Evolutionary conservation across 2,797 vertebrate genomes (phyloP), one percentile per base, ranked within the genome.

Genomic region (Masticophis lateralis): DNA sequence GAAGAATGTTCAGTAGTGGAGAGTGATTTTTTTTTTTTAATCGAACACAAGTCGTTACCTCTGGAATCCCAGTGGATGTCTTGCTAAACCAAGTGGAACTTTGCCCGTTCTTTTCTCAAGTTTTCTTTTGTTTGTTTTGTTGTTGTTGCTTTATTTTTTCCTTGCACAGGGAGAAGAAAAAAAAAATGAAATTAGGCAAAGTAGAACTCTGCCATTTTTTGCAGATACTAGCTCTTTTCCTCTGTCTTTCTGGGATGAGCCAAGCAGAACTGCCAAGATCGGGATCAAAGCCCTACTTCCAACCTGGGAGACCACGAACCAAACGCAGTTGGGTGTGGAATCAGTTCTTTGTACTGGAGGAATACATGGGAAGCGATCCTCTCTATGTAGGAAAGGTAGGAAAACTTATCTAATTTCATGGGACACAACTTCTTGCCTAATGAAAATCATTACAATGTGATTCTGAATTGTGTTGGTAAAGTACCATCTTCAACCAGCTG

Each of bases 271-370:
- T 98, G 90, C 97, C 98, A 3, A 97, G 97, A 95, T 98, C 98
- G 91, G 95, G 96, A 93, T 98, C 98, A 90, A 98, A 97, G 74
- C 96, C 97, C 63, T 97, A 97, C 95, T 97, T 98, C 93, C 97
- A 98, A 27, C 96, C 98, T 91, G 97, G 97, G 97, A 98, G 98
- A 94, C 96, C 97, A 2, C 98, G 99, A 97, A 98, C 98, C 94
- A 99, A 98, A 95, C 99, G 99, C 97, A 99, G 99, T 98, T 99
- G 99, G 99, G 99, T 99, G 95, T 99, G 99, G 99, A 99, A 99
- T 97, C 99, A 99, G 93, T 99, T 99, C 98, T 99, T 99, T 96
- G 99, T 99, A 88, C 98, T 99, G 97, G 99, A 99, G 97, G 99
- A 99, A 97, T 99, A 98, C 97, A 99, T 99, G 90, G 99, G 99